phyloP scores from a whole-genome alignment of 2,888 invertebrate genomes.

The Tetragonula carbonaria region DNA sequence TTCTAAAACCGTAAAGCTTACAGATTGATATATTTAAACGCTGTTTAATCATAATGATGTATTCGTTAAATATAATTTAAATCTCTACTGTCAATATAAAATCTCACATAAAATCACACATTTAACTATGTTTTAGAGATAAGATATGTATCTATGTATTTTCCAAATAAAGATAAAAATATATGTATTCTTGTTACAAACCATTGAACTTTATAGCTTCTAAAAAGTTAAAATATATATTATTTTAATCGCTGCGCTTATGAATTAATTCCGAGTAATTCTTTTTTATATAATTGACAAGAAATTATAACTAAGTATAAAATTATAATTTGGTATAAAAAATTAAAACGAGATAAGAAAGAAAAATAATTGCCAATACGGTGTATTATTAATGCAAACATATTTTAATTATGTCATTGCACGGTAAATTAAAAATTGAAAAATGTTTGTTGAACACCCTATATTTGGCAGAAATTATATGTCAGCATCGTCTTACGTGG shows the following conservation, averaged over 20 bases:
- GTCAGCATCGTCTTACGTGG: constrained; percentile 54
- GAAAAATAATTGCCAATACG: background rate
- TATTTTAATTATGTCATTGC: constrained; percentile 15
- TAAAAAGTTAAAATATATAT: background rate
- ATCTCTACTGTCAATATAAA: background rate
- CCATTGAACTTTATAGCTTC: background rate
- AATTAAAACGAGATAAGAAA: background rate
- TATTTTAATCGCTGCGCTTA: background rate
- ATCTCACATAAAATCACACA: background rate
- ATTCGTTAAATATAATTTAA: background rate
- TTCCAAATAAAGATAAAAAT: constrained; percentile 24
- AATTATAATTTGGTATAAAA: background rate
- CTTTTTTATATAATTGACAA: background rate
- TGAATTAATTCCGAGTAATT: background rate
- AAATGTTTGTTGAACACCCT: constrained; percentile 41
- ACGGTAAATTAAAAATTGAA: constrained; percentile 32
- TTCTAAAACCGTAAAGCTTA: background rate
- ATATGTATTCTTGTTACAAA: background rate
- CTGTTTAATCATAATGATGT: background rate
- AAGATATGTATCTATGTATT: constrained; percentile 10
- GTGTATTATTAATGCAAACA: background rate
- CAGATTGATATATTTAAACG: background rate
- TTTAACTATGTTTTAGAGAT: background rate
- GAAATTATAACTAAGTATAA: background rate
- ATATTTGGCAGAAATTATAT: constrained; percentile 54